These are phyloP conservation scores for Dendrolimus kikuchii DNA, from an alignment of 1,140 invertebrate genomes.

Conservation along the genomic window DNA sequence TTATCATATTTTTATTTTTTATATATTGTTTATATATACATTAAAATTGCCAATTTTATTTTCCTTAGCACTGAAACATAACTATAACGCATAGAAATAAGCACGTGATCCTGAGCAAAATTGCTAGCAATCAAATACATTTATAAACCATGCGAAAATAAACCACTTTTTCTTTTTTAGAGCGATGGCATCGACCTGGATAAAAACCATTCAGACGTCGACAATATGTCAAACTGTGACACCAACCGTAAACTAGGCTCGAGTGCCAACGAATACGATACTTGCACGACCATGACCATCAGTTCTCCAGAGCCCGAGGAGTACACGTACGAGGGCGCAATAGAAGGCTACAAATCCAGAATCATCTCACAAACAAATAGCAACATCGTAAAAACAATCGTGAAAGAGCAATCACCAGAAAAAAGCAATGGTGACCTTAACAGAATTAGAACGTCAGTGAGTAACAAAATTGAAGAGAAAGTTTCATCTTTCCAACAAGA, in stretches of 20 bases:
- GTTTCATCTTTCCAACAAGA: conserved; percentile 68
- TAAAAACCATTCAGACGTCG: conserved; percentile 77
- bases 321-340: conserved; percentile 90
- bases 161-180: conserved; percentile 12
- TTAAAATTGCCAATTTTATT: no score
- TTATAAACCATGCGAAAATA: no score
- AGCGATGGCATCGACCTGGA: conserved; percentile 78
- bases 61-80: no score
- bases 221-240: conserved; percentile 69
- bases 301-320: conserved; percentile 79
- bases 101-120: no score
- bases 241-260: conserved; percentile 64
- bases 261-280: conserved; percentile 74
- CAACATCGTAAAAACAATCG: conserved; percentile 56
- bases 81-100: no score
- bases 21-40: no score
- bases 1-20: conserved; percentile 73
- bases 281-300: conserved; percentile 74
- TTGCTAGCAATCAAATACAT: no score
- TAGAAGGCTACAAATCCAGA: conserved; percentile 85
- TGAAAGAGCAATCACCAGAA: conserved; percentile 63
- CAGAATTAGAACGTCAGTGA: conserved; percentile 61
- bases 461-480: conserved; percentile 72
- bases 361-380: conserved; percentile 73
- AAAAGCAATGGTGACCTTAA: conserved; percentile 60